Evolutionary conservation across 2,113 vertebrate genomes (phyloP).

Genomic region (Pluvialis apricaria): DNA sequence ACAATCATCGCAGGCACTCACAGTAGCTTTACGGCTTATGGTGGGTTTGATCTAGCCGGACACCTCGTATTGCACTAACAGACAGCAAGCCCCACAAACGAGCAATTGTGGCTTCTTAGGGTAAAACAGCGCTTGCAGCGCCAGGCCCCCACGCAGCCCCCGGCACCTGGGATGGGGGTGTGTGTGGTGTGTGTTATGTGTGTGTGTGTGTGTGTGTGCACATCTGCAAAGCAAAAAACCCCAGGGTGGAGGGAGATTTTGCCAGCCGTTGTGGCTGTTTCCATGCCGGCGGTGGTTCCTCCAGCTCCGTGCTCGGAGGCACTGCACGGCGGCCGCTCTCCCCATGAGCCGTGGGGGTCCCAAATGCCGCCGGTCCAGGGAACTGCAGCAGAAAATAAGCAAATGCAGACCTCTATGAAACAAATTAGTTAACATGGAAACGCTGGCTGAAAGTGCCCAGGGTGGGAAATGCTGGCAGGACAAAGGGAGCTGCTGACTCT

Average conservation of each 20-base stretch:
- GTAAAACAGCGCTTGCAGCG: fast-evolving
- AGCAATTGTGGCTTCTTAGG: neutral
- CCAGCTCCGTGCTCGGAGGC: neutral
- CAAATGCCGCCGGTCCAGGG: neutral
- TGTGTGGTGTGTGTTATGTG: too few relatives aligned
- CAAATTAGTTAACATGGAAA: neutral
- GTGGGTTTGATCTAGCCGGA: constrained; percentile 77
- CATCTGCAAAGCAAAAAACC: neutral
- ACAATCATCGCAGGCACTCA: neutral
- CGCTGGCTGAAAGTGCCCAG: fast-evolving
- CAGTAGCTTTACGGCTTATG: constrained; percentile 61
- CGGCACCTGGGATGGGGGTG: fast-evolving
- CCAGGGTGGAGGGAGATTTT: neutral
- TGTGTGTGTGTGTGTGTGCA: fast-evolving
- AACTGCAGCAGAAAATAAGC: neutral
- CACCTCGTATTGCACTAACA: constrained; percentile 81
- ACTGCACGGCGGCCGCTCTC: fast-evolving
- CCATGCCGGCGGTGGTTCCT: fast-evolving
- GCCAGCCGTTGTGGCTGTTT: fast-evolving
- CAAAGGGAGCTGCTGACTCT: neutral
- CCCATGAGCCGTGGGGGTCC: too few relatives aligned
- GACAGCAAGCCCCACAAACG: constrained; percentile 35
- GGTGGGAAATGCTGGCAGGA: neutral
- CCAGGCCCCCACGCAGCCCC: neutral
- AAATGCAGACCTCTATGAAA: neutral